Percentiles rank a stretch among this genome's conserved stretches.
Evolutionary conservation across 2,113 vertebrate species (phyloP).

Genomic region (Abramis brama): DNA sequence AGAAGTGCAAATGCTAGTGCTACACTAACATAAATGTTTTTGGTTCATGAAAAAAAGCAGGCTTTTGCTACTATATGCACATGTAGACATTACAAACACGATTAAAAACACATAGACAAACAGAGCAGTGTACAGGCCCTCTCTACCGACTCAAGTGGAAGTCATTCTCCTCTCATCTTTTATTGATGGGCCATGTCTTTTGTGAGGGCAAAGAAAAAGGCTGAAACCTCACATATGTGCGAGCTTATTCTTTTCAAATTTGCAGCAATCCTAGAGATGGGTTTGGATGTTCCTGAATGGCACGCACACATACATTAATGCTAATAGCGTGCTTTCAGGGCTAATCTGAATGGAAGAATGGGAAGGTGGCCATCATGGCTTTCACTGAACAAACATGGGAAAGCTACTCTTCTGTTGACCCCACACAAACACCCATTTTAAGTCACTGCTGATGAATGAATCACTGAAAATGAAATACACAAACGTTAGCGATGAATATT

Average conservation of each 20-base stretch:
- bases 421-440: slow-evolving; percentile 65
- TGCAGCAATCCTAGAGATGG: slow-evolving; percentile 58
- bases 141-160: slow-evolving; percentile 72
- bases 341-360: slow-evolving; percentile 71
- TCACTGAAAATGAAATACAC: background rate
- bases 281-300: slow-evolving; percentile 70
- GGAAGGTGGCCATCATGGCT: slow-evolving; percentile 69
- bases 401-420: slow-evolving; percentile 19
- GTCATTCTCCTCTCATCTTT: slow-evolving; percentile 75
- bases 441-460: slow-evolving; percentile 8
- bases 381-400: slow-evolving; percentile 10
- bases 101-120: background rate
- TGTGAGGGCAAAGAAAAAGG: slow-evolving; percentile 72
- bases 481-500: background rate
- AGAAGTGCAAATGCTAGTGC: background rate
- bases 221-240: slow-evolving; percentile 70
- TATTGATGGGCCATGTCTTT: slow-evolving; percentile 80
- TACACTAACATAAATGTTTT: background rate
- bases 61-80: background rate
- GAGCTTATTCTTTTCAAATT: slow-evolving; percentile 73
- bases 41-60: background rate
- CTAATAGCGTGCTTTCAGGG: slow-evolving; percentile 26
- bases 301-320: slow-evolving; percentile 68
- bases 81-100: background rate
- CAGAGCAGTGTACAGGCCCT: slow-evolving; percentile 34